Evolutionary conservation across 1,140 invertebrate species (phyloP), one percentile per base, ranked within the genome.

Genomic region (Platyura marginata): DNA sequence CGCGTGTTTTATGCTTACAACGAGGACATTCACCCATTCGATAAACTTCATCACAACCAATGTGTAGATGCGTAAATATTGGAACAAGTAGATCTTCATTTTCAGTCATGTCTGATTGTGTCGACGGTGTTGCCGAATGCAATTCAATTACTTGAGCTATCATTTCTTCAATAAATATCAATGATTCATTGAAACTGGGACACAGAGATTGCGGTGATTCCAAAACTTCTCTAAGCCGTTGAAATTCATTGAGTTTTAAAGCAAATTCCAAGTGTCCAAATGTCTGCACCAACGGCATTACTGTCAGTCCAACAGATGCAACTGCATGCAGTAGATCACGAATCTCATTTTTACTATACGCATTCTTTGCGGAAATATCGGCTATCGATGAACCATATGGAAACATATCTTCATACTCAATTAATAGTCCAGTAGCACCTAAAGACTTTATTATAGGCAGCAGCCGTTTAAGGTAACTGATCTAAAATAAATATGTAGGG

Each of bases 351-450:
- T 61, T 67, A 1, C 70, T 73, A 55, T 95, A 97, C 40, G 77
- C 75, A 66, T 92, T 86, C 22, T 64, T 65, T 3, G 88, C 79
- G 1, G 74, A 66, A 6, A 93, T 62, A 40, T 68, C 59, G 42
- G 58, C 62, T 3, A 97, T 57, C 1, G 62, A 57, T 1, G 77
- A 85, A 19, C 64, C 67, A 61, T 83, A 97, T 0, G 93, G 93
- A 63, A 97, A 98, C 85, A 93, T 95, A 52, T 98, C 94, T 66
- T 98, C 94, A 66, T 95, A 98, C 62, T 98, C 94, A 41, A 95
- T 63, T 2, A 96, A 64, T 20, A 96, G 61, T 2, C 88, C 90
- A 36, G 85, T 96, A 1, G 84, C 86, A 16, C 81, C 88, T 50
- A 87, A 57, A 37, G 70, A 68, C 50, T 76, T 77, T 1, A 95